These are phyloP conservation scores for Paragorgia papillata DNA, from an alignment of 92 coral and sea anemone species.

Conservation along the genomic window DNA sequence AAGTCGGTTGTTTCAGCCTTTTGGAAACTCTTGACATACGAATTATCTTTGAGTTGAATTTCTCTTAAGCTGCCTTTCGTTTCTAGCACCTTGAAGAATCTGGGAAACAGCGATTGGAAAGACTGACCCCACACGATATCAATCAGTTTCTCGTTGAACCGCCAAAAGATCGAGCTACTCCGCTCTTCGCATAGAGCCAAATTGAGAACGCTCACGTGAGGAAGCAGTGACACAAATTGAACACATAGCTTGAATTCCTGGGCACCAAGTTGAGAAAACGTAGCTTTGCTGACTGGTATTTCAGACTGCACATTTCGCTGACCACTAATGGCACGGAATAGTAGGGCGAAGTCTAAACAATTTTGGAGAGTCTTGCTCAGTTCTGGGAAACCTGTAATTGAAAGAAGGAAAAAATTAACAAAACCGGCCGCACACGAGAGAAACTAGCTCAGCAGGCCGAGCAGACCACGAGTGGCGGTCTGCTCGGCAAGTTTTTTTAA, in stretches of 20 bases:
- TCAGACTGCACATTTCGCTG: neutral
- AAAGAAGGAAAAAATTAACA: too few relatives aligned
- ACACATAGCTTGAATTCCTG: conserved; percentile 34
- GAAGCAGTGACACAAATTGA: conserved; percentile 27
- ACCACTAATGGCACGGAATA: conserved; percentile 13
- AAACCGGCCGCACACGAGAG: too few relatives aligned
- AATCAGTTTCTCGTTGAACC: conserved; percentile 10
- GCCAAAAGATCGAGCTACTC: conserved; percentile 25
- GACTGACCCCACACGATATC: conserved; percentile 32
- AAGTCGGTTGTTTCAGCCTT: conserved; percentile 33
- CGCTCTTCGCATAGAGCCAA: conserved; percentile 34
- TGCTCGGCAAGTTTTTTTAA: too few relatives aligned
- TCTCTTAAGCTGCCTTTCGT: neutral
- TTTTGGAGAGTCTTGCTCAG: conserved; percentile 8
- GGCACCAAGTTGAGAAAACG: conserved; percentile 23
- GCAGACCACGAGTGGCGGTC: too few relatives aligned
- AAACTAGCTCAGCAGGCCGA: too few relatives aligned
- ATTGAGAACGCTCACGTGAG: conserved; percentile 16
- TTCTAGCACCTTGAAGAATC: conserved; percentile 3
- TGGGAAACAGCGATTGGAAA: conserved; percentile 1
- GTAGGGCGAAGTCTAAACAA: conserved; percentile 19
- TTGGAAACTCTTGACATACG: conserved; percentile 23
- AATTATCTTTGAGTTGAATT: conserved; percentile 8
- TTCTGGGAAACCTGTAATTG: conserved; percentile 29
- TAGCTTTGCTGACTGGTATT: conserved; percentile 20